These are phyloP conservation scores for Drosophila ochracea DNA, from an alignment of 2,888 invertebrate species.

Conservation along the genomic window DNA sequence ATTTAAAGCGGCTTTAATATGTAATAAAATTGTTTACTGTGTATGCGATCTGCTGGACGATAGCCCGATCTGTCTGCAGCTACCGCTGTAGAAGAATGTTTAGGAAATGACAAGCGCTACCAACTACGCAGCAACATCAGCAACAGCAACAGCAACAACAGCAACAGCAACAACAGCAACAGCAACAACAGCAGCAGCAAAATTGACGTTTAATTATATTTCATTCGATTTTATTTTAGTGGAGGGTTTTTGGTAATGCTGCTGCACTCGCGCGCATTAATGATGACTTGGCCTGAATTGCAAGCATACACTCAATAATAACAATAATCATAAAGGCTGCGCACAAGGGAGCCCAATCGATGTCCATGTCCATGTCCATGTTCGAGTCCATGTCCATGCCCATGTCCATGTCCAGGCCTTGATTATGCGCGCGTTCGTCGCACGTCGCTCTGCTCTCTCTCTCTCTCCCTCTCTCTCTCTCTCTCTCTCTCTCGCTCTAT, in stretches of 20 bases:
- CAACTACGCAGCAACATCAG: slow-evolving; percentile 59
- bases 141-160: background rate
- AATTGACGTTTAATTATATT: slow-evolving; percentile 80
- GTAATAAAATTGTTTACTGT: background rate
- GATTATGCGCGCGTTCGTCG: slow-evolving; percentile 78
- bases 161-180: background rate
- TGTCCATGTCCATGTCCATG: slow-evolving; percentile 22
- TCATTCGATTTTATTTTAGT: slow-evolving; percentile 78
- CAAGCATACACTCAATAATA: slow-evolving; percentile 76
- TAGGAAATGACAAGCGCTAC: slow-evolving; percentile 72
- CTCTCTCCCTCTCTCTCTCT: background rate
- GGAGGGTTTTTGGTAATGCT: slow-evolving; percentile 72
- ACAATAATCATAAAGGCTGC: slow-evolving; percentile 79
- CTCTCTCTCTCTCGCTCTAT: background rate
- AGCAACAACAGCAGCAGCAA: background rate
- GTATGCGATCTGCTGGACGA: slow-evolving; percentile 72
- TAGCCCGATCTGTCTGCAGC: slow-evolving; percentile 52
- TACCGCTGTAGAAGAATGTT: slow-evolving; percentile 36
- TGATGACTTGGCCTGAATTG: slow-evolving; percentile 79
- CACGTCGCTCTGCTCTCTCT: slow-evolving; percentile 44
- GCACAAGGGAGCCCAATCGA: slow-evolving; percentile 55
- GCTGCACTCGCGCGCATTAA: slow-evolving; percentile 62
- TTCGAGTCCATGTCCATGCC: slow-evolving; percentile 43
- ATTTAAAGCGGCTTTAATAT: background rate
- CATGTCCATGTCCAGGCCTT: slow-evolving; percentile 56